Evolutionary conservation across 2,888 invertebrate species (phyloP).

Genomic region (Buathra laborator): DNA sequence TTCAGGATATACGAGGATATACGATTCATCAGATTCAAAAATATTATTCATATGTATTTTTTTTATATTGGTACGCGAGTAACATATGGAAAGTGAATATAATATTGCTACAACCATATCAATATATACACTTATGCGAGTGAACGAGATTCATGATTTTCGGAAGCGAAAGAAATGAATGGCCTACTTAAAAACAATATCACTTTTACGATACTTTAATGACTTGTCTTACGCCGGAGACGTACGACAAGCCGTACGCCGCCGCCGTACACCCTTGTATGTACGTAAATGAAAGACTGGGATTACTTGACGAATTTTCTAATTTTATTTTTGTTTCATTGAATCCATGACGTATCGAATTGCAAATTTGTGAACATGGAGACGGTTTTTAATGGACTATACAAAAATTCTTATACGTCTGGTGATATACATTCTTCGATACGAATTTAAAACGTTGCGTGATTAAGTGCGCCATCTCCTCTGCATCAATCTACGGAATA

Average conservation of each 20-base stretch:
- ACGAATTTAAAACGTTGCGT: not conserved
- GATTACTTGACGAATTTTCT: not conserved
- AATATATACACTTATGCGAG: not conserved
- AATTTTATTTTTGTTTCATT: not conserved
- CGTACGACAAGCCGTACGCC: constrained; percentile 23
- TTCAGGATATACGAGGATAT: too few species aligned
- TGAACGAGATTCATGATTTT: constrained; percentile 1
- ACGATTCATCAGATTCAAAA: too few species aligned
- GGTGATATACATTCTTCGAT: not conserved
- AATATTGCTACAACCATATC: constrained; percentile 15
- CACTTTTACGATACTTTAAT: constrained; percentile 39
- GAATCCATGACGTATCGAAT: not conserved
- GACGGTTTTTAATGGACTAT: not conserved
- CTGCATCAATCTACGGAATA: constrained; percentile 1
- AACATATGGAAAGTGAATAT: constrained; percentile 15
- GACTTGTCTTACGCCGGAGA: too few species aligned
- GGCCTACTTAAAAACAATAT: constrained; percentile 7
- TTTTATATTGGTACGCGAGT: constrained; percentile 27
- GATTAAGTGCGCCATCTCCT: not conserved
- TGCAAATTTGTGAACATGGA: not conserved
- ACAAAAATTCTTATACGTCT: not conserved
- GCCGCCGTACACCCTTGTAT: constrained; percentile 35
- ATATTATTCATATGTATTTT: constrained; percentile 21
- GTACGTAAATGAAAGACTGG: not conserved
- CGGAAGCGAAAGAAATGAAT: constrained; percentile 7